These are phyloP conservation scores for Boloria euphrosyne DNA, from an alignment of 2,888 invertebrate species.

Conservation along the genomic window DNA sequence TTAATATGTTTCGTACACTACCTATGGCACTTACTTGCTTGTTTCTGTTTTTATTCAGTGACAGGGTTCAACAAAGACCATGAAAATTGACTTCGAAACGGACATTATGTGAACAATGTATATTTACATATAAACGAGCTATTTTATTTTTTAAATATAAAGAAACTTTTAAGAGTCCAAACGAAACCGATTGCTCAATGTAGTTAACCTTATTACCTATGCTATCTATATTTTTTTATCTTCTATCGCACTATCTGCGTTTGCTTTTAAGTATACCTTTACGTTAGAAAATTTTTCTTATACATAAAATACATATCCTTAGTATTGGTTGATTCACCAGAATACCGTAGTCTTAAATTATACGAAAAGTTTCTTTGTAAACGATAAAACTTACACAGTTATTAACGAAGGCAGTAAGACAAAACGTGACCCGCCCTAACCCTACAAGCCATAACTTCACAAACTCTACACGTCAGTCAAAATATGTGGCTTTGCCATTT, in stretches of 20 bases:
- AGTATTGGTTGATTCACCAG: no score
- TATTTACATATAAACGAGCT: slow-evolving; percentile 47
- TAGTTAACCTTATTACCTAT: slow-evolving; percentile 6
- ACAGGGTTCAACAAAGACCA: slow-evolving; percentile 54
- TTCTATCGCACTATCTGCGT: slow-evolving; percentile 10
- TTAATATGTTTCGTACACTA: background rate
- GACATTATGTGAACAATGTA: slow-evolving; percentile 51
- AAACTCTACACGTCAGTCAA: no score
- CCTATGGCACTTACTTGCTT: slow-evolving; percentile 38
- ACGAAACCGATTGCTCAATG: slow-evolving; percentile 29
- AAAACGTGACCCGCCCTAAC: no score
- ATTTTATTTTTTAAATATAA: slow-evolving; percentile 38
- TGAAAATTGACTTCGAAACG: slow-evolving; percentile 64
- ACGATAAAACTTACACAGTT: no score
- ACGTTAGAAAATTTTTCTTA: no score
- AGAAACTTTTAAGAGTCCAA: slow-evolving; percentile 27
- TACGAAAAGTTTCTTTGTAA: no score
- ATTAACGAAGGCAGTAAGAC: no score
- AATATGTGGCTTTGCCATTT: no score
- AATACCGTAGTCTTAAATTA: no score
- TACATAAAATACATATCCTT: no score
- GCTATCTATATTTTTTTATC: slow-evolving; percentile 37
- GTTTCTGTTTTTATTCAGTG: slow-evolving; percentile 52
- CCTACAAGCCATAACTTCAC: no score
- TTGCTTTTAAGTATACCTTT: no score